A percentile compares a stretch with the other conserved stretches of the same genome.
These are phyloP conservation scores for Meriones psammophilus DNA, from an alignment of 2,797 vertebrate species.

Conservation along the genomic window DNA sequence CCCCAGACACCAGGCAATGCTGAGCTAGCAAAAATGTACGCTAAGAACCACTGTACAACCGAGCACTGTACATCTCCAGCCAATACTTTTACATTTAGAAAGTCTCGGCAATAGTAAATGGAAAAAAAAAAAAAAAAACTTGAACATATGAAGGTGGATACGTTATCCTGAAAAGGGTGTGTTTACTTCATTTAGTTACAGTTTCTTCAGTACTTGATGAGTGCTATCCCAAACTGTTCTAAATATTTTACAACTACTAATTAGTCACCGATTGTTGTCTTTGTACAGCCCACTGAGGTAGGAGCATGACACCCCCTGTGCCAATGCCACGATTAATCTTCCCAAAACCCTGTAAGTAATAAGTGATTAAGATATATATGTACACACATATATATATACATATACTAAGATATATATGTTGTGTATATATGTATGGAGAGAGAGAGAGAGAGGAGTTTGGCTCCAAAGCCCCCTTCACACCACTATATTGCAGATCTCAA, in stretches of 20 bases:
- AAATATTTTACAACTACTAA: conserved; percentile 49
- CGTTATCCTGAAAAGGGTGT: not conserved
- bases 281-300: not conserved
- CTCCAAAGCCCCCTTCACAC: not conserved
- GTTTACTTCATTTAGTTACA: not conserved
- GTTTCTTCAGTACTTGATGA: not conserved
- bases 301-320: not conserved
- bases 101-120: not conserved
- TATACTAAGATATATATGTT: no score
- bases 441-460: not conserved
- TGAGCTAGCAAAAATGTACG: not conserved
- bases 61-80: not conserved
- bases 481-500: not conserved
- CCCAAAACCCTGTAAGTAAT: not conserved
- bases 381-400: not conserved
- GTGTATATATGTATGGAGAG: no score
- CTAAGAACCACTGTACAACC: not conserved
- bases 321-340: not conserved
- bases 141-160: not conserved
- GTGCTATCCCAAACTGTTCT: not conserved
- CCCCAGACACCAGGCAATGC: not conserved
- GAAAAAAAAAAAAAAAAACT: not conserved
- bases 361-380: not conserved
- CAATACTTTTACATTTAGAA: conserved; percentile 33
- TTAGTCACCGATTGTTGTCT: conserved; percentile 16